Evolutionary conservation across 2,113 vertebrate genomes (phyloP).

Genomic region (Ploceus nigricollis): DNA sequence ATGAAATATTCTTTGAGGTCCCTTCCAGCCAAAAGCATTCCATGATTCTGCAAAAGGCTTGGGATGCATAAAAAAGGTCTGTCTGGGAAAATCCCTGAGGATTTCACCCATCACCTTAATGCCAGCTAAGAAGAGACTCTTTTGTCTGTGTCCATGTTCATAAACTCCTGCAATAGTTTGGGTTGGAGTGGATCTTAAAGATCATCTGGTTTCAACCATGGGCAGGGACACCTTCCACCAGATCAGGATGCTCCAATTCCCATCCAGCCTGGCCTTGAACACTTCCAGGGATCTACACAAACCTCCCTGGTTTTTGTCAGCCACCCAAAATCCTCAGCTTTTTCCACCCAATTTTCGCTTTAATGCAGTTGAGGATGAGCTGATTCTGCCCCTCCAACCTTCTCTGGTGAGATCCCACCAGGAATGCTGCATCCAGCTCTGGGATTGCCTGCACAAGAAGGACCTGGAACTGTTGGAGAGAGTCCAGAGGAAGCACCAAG

Average conservation of each 20-base stretch:
- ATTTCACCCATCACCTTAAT: neutral
- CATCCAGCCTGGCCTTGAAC: neutral
- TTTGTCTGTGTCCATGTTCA: neutral
- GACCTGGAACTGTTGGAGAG: neutral
- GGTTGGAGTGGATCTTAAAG: too few species aligned
- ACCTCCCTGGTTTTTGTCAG: neutral
- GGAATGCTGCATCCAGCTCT: neutral
- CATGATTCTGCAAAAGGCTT: neutral
- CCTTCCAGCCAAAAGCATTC: neutral
- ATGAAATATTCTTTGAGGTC: neutral
- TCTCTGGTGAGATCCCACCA: neutral
- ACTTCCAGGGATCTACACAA: neutral
- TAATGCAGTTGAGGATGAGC: neutral
- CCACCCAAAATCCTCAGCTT: neutral
- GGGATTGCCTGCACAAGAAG: neutral
- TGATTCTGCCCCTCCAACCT: neutral
- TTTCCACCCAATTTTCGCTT: neutral
- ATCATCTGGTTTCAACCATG: fast-evolving
- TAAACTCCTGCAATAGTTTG: neutral
- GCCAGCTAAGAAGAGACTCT: neutral
- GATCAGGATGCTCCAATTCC: neutral
- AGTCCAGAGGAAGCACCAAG: neutral
- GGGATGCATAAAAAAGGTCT: neutral
- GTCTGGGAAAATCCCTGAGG: neutral
- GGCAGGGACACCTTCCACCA: neutral